phyloP scores from a whole-genome alignment of 2,888 invertebrate genomes.

The Microctonus hyperodae region DNA sequence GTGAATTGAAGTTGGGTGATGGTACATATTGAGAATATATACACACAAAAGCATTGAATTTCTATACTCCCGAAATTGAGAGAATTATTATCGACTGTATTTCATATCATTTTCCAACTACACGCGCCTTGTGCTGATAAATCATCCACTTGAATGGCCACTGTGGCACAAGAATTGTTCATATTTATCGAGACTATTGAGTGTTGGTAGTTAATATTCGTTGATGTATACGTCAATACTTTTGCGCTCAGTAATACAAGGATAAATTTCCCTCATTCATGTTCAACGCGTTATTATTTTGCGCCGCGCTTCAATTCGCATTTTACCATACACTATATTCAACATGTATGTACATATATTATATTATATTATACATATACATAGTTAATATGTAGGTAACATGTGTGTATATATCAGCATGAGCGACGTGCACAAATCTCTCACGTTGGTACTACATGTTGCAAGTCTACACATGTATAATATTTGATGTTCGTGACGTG shows the following conservation, averaged over 20 bases:
- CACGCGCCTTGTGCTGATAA: constrained; percentile 56
- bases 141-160: constrained; percentile 51
- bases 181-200: constrained; percentile 39
- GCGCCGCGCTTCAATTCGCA: constrained; percentile 26
- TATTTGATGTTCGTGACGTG: constrained; percentile 26
- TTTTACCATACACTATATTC: background rate
- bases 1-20: no score
- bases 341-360: background rate
- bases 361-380: background rate
- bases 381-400: no score
- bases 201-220: constrained; percentile 6
- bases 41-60: background rate
- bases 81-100: constrained; percentile 48
- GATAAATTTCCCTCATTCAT: constrained; percentile 57
- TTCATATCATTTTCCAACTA: constrained; percentile 59
- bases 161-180: constrained; percentile 46
- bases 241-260: constrained; percentile 51
- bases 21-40: no score
- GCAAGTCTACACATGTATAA: background rate
- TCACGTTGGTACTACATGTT: background rate
- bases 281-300: constrained; percentile 50
- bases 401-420: background rate
- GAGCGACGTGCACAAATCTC: background rate
- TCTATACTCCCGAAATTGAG: constrained; percentile 7
- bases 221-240: constrained; percentile 39